Base-by-base conservation (phyloP, 1,140 invertebrate genomes). In the Sipha flava region DNA sequence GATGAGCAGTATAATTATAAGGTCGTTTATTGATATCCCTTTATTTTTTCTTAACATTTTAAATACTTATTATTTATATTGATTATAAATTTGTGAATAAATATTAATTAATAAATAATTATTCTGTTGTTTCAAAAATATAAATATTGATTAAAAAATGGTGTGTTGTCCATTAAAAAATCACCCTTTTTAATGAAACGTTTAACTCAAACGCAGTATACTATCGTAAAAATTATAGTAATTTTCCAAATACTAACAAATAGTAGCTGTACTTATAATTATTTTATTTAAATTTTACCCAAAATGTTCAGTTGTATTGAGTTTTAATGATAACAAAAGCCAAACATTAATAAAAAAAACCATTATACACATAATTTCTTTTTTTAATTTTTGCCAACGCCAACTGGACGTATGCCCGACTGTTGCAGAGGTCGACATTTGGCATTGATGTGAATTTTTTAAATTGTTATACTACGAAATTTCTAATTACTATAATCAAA, bases 401-500 rank as follows among this genome's bases (percentile, higher is more conserved):
- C 72, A 75, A 75, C 31, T 75, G 72, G 72, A 75, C 40, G 49
- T 57, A 21, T 75, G 72, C 72, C 72, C 72, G 49, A 0, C 6
- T 37, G 49, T 10, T 21, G 49, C 21, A 57, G n/a, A 54, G 72
- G 72, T 75, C 49, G 29, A 26, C 72, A 37, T 57, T 75, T 75
- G 72, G 34, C 72, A 75, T 54, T 75, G 72, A 57, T 23, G 52
- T 14, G 45, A 16, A 72, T 9, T 37, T 43, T 23, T 45, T 45
- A 26, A 68, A 45, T 68, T 68, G 23, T 68, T 68, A 45, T 68
- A 68, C 45, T 68, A 68, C 64, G 40, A 43, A 14, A 68, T 45
- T 29, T 45, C 14, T 68, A 45, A 23, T 68, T 14, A 7, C 14
- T 26, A 14, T 45, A 45, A 68, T 26, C 16, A 45, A 29, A 34